Evolutionary conservation across 64 coral and sea anemone species (phyloP).

Genomic region (Trachythela sp.): DNA sequence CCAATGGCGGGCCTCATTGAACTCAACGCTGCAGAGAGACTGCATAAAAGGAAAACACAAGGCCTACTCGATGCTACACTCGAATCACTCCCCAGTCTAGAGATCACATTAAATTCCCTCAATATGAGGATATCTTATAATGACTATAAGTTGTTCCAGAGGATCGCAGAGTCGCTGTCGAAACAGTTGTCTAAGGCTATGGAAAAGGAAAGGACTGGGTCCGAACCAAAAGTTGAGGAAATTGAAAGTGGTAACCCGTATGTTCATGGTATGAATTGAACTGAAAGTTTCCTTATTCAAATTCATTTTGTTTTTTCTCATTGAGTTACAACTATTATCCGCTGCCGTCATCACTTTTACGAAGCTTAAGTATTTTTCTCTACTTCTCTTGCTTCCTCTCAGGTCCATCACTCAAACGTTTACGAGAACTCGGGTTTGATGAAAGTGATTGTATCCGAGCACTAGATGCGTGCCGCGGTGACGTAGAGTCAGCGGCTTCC

Average conservation of each 20-base stretch:
- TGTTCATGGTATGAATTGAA: not conserved
- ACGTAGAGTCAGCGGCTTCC: constrained; percentile 83
- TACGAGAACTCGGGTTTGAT: constrained; percentile 82
- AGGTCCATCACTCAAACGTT: constrained; percentile 58
- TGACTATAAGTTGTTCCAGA: constrained; percentile 90
- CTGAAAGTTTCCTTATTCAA: not conserved
- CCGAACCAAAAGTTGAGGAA: constrained; percentile 15
- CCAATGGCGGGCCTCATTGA: constrained; percentile 83
- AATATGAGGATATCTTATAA: constrained; percentile 98
- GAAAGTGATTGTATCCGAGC: constrained; percentile 84
- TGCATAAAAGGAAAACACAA: constrained; percentile 53
- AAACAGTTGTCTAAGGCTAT: constrained; percentile 90
- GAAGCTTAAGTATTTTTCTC: not conserved
- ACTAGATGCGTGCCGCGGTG: constrained; percentile 62
- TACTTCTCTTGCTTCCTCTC: not conserved
- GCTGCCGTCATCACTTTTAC: not conserved
- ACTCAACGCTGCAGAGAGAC: constrained; percentile 71
- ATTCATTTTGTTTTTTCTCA: not conserved
- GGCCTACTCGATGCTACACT: constrained; percentile 68
- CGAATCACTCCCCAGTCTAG: constrained; percentile 73
- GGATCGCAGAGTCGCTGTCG: constrained; percentile 81
- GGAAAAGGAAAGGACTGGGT: constrained; percentile 55
- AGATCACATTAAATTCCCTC: constrained; percentile 33
- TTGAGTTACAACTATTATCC: not conserved
- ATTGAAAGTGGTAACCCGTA: constrained; percentile 45